Evolutionary conservation across 2,888 invertebrate species (phyloP).

Genomic region (Portevinia maculata): DNA sequence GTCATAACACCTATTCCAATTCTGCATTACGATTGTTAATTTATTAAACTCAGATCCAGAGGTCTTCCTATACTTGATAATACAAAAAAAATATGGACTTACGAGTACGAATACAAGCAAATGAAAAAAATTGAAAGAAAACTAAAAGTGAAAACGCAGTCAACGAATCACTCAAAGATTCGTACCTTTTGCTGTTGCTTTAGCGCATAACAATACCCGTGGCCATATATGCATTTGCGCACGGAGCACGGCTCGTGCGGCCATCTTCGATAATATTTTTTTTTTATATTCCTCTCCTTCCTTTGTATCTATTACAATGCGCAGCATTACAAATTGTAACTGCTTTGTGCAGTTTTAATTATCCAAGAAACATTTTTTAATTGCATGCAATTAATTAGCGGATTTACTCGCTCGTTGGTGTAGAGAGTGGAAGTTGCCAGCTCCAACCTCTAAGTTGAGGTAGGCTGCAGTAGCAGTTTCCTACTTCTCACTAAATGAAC

Average conservation of each 20-base stretch:
- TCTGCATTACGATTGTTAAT: no score
- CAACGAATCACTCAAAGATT: constrained; percentile 39
- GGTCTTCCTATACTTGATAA: no score
- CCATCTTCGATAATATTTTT: constrained; percentile 55
- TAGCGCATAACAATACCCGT: constrained; percentile 25
- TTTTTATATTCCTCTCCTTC: constrained; percentile 25
- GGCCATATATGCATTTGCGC: constrained; percentile 46
- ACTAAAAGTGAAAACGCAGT: constrained; percentile 46
- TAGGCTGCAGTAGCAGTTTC: constrained; percentile 38
- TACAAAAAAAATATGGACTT: no score
- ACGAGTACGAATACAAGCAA: no score
- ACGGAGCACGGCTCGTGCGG: constrained; percentile 47
- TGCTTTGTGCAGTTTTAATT: constrained; percentile 73
- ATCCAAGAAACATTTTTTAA: constrained; percentile 74
- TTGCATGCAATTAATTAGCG: constrained; percentile 74
- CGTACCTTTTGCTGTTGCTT: constrained; percentile 21
- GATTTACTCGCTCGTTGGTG: constrained; percentile 72
- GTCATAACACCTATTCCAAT: no score
- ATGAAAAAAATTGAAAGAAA: constrained; percentile 8
- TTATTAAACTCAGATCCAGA: no score
- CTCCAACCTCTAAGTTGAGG: background rate
- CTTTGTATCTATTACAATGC: constrained; percentile 62
- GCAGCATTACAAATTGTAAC: constrained; percentile 71
- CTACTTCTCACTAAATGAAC: constrained; percentile 37
- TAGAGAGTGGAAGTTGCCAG: constrained; percentile 73